Percentiles rank a stretch among this genome's conserved stretches.
phyloP scores from a whole-genome alignment of 2,797 vertebrate species.

The Takifugu ocellatus region DNA sequence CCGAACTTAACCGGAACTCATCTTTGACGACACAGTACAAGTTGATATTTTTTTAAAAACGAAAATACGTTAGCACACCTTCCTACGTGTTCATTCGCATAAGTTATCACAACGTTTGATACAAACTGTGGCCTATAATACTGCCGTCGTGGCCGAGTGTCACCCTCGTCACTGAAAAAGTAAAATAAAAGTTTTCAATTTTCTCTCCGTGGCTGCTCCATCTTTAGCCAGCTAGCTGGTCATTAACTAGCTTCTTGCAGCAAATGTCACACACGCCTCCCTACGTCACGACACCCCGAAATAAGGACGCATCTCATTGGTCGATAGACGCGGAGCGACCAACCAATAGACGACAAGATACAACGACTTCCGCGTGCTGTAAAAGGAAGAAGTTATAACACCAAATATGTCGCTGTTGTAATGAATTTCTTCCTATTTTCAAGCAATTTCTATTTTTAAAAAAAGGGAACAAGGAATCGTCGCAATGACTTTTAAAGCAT shows the following conservation, averaged over 20 bases:
- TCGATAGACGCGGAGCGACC: not conserved
- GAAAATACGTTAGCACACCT: constrained; percentile 39
- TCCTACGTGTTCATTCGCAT: constrained; percentile 18
- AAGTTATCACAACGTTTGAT: constrained; percentile 31
- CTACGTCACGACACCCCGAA: constrained; percentile 54
- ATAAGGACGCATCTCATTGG: constrained; percentile 57
- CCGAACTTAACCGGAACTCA: constrained; percentile 11
- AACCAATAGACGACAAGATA: constrained; percentile 24
- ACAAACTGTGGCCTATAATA: constrained; percentile 8
- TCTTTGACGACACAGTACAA: constrained; percentile 26
- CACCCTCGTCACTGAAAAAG: constrained; percentile 5
- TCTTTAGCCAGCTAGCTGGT: constrained; percentile 44
- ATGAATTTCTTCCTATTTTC: too few relatives aligned
- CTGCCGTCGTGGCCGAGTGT: constrained; percentile 1
- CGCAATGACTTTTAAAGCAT: constrained; percentile 2
- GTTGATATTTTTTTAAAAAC: constrained; percentile 18
- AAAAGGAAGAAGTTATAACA: too few relatives aligned
- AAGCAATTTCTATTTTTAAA: too few relatives aligned
- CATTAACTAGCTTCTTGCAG: constrained; percentile 51
- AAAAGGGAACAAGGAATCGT: too few relatives aligned
- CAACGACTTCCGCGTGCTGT: too few relatives aligned
- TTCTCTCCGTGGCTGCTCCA: constrained; percentile 17
- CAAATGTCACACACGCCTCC: constrained; percentile 76
- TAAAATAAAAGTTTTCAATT: constrained; percentile 9
- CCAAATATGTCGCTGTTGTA: too few relatives aligned